Evolutionary conservation across 2,797 vertebrate species (phyloP), one percentile per base, ranked within the genome.

Genomic region (Bradypodion pumilum): DNA sequence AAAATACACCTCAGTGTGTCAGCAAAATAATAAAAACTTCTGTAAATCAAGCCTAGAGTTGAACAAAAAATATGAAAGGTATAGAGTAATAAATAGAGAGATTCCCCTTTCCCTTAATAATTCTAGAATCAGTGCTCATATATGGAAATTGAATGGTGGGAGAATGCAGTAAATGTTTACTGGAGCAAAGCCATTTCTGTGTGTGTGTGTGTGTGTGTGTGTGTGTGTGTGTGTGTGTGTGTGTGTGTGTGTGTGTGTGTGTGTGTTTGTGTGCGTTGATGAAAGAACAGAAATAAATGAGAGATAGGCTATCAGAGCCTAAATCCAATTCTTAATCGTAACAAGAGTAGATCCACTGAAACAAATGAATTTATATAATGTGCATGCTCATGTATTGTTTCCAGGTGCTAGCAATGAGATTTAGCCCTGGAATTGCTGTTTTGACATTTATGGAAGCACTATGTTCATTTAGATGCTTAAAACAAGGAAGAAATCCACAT

Each of bases 401-500:
- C 52, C 16, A 15, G 52, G 21, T 15, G 12, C 52, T 21, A 56
- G 46, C 46, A 49, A 12, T 56, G 19, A 15, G 52, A 56, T 56
- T 56, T 56, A 56, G 52, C 19, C 19, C 52, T 4, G 21, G 52
- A 56, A 56, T 56, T 83, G 80, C 49, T 80, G 73, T 72, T 86
- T 74, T 78, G 49, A 87, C 80, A 85, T 80, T 80, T 85, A 87
- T 72, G 86, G 83, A 90, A 90, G 81, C 62, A 83, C 7, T 1
- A 56, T 69, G 75, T 91, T 90, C 77, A 74, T 84, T 88, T 86
- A 82, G 88, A 89, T 59, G 70, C 85, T 92, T 90, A 37, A 79
- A 23, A 32, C 65, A 73, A 3, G 21, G 44, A 15, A 32, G 25
- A 66, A 66, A 78, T 66, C 49, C 21, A 40, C 59, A 77, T 77